Base-by-base conservation (phyloP, 2,113 vertebrate genomes). In the Charadrius vociferus region DNA sequence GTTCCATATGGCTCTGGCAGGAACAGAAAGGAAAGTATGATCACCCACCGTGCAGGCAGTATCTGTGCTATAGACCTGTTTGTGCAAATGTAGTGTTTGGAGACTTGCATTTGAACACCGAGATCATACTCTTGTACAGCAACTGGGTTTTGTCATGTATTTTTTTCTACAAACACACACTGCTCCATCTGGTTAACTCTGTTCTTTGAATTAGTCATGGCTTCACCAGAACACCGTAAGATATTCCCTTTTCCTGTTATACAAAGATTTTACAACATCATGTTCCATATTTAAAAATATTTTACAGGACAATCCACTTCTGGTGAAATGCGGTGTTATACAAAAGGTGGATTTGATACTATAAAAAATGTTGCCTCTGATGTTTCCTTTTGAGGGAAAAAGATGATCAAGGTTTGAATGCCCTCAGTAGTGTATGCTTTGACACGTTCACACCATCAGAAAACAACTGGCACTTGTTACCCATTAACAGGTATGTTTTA, bases 1-100 rank as follows among this genome's bases (percentile, higher is more conserved):
- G 22, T 39, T 45, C 67, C 1, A 0, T 12, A 3, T 1, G 14
- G 20, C 36, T 21, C 41, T 14, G 16, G 29, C 41, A 50, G 68
- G 43, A 70, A 43, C 12, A 30, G 72, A 59, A 56, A 27, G 70
- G 24, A 58, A n/a, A 74, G 58, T 49, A 22, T 4, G 1, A 9
- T 36, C 53, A 7, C 49, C 6, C 4, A 4, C 6, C 3, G 0
- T 10, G 6, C 32, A n/a, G 18, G 7, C 20, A 9, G 6, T 14
- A 14, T 3, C 61, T 66, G 27, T 50, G 50, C 83, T 61, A 0
- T 7, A 37, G 20, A 37, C 10, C 66, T 43, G 34, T 39, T 45
- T 24, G 45, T 52, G 43, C 39, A 63, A 34, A 89, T 14, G 8
- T 3, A 6, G 5, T 2, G 19, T 32, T 77, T 83, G 29, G n/a